Conservation (phyloP, 2,113 vertebrate species). For the Bagarius yarrelli region DNA sequence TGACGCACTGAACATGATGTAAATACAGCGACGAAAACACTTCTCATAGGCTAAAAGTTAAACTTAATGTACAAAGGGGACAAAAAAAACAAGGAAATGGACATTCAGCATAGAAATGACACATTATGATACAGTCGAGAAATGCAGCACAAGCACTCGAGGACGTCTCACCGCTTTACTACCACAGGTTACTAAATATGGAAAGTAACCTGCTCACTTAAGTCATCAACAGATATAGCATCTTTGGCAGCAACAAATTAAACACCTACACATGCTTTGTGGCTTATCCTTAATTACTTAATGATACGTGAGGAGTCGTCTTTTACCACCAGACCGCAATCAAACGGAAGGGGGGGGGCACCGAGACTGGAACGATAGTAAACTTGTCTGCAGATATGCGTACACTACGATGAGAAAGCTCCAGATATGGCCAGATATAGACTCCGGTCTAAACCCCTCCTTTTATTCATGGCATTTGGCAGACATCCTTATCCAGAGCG, state of each 20-base stretch:
- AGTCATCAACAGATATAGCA: constrained; percentile 28
- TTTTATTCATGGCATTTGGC: too few relatives aligned
- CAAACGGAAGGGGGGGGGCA: not conserved
- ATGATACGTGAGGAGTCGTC: constrained; percentile 8
- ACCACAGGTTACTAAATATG: constrained; percentile 13
- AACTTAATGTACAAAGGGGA: not conserved
- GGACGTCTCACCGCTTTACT: constrained; percentile 1
- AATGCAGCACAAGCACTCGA: not conserved
- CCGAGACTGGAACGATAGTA: not conserved
- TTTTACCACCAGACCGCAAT: not conserved
- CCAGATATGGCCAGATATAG: not conserved
- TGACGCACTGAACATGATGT: constrained; percentile 44
- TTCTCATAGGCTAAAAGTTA: constrained; percentile 34
- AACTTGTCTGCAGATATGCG: not conserved
- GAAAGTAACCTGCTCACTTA: constrained; percentile 14
- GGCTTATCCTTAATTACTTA: constrained; percentile 31
- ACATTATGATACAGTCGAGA: not conserved
- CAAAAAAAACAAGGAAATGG: not conserved
- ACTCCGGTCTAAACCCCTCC: too few relatives aligned
- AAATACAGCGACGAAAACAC: constrained; percentile 41
- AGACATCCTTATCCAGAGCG: too few relatives aligned
- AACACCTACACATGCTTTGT: constrained; percentile 16
- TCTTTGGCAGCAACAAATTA: constrained; percentile 21
- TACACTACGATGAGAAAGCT: not conserved
- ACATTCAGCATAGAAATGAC: not conserved